Conservation (phyloP, 2,113 vertebrate species). For the Micronycteris hirsuta region DNA sequence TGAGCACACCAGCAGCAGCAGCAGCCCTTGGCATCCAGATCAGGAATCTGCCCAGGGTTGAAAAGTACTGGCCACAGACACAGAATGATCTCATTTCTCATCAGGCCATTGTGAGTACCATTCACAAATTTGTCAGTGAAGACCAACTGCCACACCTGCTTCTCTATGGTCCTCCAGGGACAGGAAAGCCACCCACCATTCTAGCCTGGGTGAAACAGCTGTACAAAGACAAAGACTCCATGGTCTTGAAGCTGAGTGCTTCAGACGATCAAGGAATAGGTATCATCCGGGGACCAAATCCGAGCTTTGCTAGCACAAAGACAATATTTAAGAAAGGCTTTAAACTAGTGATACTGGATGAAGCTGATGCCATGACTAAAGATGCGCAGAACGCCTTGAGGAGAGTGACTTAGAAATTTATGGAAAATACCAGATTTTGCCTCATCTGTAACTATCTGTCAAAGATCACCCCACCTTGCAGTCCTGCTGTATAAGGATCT, state of each 20-base stretch:
- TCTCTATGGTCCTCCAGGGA: too few relatives aligned
- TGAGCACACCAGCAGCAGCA: too few relatives aligned
- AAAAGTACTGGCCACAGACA: too few relatives aligned
- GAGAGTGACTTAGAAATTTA: conserved; percentile 98
- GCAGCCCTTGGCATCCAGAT: too few relatives aligned
- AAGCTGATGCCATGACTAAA: conserved; percentile 98
- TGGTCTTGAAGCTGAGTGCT: conserved; percentile 88
- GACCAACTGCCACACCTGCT: too few relatives aligned
- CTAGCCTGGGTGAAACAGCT: too few relatives aligned
- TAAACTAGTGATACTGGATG: conserved; percentile 97
- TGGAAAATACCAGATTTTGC: conserved; percentile 96
- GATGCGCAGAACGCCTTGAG: conserved; percentile 97
- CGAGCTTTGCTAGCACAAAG: conserved; percentile 96
- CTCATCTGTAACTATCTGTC: conserved; percentile 98
- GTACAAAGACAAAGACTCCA: too few relatives aligned
- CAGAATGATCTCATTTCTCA: too few relatives aligned
- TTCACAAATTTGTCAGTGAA: too few relatives aligned
- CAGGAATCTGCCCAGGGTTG: too few relatives aligned
- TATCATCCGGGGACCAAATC: conserved; percentile 92
- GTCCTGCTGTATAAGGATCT: conserved; percentile 95
- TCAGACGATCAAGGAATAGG: conserved; percentile 97
- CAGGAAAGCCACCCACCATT: too few relatives aligned
- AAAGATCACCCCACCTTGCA: conserved; percentile 97
- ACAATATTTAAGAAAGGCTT: conserved; percentile 99
- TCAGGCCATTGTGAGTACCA: too few relatives aligned